Base-by-base conservation (phyloP, 53 echinoderm and acorn worm genomes). In the Temnopleurus reevesii region DNA sequence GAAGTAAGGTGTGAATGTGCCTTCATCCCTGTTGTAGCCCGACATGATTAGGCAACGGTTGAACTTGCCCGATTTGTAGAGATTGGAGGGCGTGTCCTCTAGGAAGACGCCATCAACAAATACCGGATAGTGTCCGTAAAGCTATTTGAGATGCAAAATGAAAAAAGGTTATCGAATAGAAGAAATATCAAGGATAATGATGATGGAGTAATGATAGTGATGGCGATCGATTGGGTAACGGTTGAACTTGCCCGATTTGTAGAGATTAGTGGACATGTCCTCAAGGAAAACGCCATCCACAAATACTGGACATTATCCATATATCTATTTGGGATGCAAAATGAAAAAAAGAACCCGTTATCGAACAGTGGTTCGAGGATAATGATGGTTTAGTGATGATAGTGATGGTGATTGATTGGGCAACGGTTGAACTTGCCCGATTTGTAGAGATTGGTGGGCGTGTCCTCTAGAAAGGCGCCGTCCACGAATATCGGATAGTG, bases 221-320 rank as follows among this genome's bases (percentile, higher is more conserved):
- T n/a, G n/a, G n/a, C n/a, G n/a, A n/a, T n/a, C n/a, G 45, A 89
- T 29, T 27, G 89, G 89, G 19, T 49, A 53, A 3, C 53, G 28
- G 1, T 31, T 76, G 13, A 89, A 89, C 21, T 89, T 76, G 27
- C 76, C 21, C 4, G 55, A 36, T 46, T 45, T 19, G 63, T 89
- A 77, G 0, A 92, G 76, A 33, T 81, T 90, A 12, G 47, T 26
- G 13, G 94, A 90, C 1, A 60, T 76, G 77, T 92, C 90, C 1
- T 79, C 83, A 1, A 94, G 83, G 77, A 94, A 94, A 12, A 81
- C 12, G 1, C 94, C 94, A 36, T 92, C 94, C 8, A 81, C 53
- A 8, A 5, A 8, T 12, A 81, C 8, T 19, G 6, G 53, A 35
- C 54, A 81, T 8, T 3, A 5, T 8, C 82, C 82, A 55, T 81